Base-by-base conservation (phyloP, 2,888 invertebrate genomes). In the Onchidella celtica region DNA sequence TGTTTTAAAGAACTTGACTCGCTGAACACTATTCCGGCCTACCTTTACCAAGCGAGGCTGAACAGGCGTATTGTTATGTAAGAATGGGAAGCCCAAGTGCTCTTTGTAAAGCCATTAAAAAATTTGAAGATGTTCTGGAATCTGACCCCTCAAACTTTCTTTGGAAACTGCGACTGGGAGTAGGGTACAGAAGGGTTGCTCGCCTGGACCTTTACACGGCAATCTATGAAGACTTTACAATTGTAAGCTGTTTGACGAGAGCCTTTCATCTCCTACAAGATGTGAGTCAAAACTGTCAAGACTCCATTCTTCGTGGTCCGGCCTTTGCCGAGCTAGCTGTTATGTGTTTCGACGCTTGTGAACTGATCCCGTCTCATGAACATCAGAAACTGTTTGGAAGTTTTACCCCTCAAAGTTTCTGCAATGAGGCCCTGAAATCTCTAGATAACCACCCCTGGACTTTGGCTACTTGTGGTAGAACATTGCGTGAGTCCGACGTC, bases 381-480 rank as follows among this genome's bases (percentile, higher is more conserved):
- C 17, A 17, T 47, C 9, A 47, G 9, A 47, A 6, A 47, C 17
- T 47, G 17, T 47, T 47, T 47, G 17, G 47, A 47, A 47, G 17
- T 17, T 11, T 6, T 6, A 47, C 6, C 17, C 17, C 9, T 6
- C 6, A 11, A 47, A 6, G 17, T 6, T 17, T 47, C 9, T 47
- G 47, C 47, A 47, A 47, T 47, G 6, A 6, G 17, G 47, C 47
- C 17, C 47, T 47, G 6, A 47, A 47, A 17, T 47, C 9, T 47
- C 9, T 6, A 6, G 47, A 47, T 11, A 6, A 47, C 17, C 6
- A 47, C 57, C 32, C 70, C 17, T 70, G 70, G 70, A 32, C 55
- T 3, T n/a, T 70, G 55, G 55, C 70, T n/a, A 70, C 32, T n/a
- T 70, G 57, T 21, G 70, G 70, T 29, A 70, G 32, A 70, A 17